phyloP scores from a whole-genome alignment of 1,140 invertebrate genomes.

The Amphibalanus amphitrite region DNA sequence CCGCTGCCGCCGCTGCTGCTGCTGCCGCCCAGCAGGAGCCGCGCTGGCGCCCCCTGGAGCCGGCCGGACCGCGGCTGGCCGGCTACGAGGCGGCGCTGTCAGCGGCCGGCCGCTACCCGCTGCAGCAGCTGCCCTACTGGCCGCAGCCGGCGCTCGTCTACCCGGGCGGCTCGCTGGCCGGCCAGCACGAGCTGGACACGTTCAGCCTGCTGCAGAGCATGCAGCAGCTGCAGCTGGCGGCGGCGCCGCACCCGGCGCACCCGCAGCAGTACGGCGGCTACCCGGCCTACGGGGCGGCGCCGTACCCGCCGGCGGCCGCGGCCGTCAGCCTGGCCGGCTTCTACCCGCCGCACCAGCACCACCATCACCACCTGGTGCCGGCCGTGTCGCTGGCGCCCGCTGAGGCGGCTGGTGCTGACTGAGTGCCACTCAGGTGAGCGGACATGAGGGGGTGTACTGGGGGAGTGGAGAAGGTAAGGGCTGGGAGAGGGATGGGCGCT shows the following conservation, averaged over 20 bases:
- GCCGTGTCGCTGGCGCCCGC: neutral
- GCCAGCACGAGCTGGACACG: neutral
- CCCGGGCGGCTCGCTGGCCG: neutral
- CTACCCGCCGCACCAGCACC: neutral
- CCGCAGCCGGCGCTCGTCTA: neutral
- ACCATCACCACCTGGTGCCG: neutral
- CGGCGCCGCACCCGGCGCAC: too few species aligned
- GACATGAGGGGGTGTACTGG: too few species aligned
- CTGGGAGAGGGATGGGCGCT: too few species aligned
- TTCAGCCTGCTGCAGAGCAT: neutral
- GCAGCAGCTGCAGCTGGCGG: neutral
- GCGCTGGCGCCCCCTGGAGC: neutral
- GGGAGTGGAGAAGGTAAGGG: too few species aligned
- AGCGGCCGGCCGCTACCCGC: neutral
- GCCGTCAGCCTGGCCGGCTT: neutral
- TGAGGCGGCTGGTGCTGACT: neutral
- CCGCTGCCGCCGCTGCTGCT: constrained; percentile 1
- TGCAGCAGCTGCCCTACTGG: neutral
- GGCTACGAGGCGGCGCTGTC: neutral
- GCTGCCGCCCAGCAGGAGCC: neutral
- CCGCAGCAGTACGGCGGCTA: neutral
- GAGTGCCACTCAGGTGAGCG: too few species aligned
- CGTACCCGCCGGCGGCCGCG: neutral
- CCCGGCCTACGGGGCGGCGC: neutral
- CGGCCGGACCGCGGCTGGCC: neutral